Evolutionary conservation across 2,797 vertebrate species (phyloP).

Genomic region (Falco naumanni): DNA sequence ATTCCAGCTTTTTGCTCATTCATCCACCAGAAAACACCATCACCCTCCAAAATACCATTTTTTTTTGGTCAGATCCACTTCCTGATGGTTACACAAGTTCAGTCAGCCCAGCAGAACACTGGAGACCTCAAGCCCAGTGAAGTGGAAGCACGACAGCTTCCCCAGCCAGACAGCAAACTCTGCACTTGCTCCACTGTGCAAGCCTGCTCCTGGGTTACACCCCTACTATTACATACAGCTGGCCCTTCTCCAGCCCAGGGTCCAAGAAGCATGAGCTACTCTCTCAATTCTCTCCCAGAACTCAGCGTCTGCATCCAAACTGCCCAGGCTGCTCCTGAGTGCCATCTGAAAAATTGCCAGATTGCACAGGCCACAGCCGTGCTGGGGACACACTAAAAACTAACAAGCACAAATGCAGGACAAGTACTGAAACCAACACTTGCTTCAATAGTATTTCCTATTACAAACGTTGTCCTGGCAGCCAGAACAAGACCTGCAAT

Average conservation of each 20-base stretch:
- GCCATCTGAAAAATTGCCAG: background rate
- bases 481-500: background rate
- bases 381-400: background rate
- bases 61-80: background rate
- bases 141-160: background rate
- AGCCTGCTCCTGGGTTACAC: background rate
- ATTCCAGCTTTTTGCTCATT: background rate
- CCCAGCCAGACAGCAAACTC: background rate
- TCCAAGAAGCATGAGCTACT: background rate
- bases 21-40: background rate
- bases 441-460: background rate
- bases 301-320: background rate
- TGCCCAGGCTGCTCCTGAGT: background rate
- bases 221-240: background rate
- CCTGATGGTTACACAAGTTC: background rate
- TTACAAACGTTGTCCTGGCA: rapidly evolving
- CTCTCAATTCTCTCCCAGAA: background rate
- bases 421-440: background rate
- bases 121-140: rapidly evolving
- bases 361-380: background rate
- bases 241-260: background rate
- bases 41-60: rapidly evolving
- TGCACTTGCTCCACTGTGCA: background rate
- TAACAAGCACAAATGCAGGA: background rate
- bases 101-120: background rate